These are phyloP conservation scores for Fistularia tabacaria DNA, from an alignment of 2,797 vertebrate species.

Conservation along the genomic window DNA sequence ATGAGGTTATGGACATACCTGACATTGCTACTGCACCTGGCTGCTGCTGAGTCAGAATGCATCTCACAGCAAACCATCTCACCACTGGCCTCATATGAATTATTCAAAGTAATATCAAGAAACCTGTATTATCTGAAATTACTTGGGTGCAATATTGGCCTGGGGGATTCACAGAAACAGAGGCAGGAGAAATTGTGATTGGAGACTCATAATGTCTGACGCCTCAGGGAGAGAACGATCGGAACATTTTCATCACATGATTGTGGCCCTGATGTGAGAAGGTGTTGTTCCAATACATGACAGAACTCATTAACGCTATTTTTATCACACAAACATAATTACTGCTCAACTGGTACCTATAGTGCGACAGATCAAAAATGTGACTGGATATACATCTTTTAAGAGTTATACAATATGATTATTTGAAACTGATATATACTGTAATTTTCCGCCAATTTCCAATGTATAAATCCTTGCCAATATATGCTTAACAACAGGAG, in stretches of 20 bases:
- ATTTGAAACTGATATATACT: too few species aligned
- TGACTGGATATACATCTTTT: not conserved
- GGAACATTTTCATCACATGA: conserved; percentile 19
- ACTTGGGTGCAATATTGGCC: conserved; percentile 12
- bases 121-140: conserved; percentile 16
- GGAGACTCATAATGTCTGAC: conserved; percentile 22
- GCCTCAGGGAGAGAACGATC: conserved; percentile 14
- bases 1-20: conserved; percentile 12
- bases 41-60: conserved; percentile 37
- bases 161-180: conserved; percentile 13
- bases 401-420: too few species aligned
- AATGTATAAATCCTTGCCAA: too few species aligned
- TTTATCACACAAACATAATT: conserved; percentile 3
- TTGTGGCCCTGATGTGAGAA: conserved; percentile 41
- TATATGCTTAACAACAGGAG: too few species aligned
- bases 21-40: not conserved
- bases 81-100: conserved; percentile 30
- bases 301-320: conserved; percentile 14
- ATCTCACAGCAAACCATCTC: conserved; percentile 14
- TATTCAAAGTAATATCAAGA: conserved; percentile 40
- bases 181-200: conserved; percentile 20
- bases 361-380: too few species aligned
- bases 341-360: not conserved
- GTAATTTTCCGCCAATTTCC: too few species aligned
- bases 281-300: conserved; percentile 37